phyloP scores from a whole-genome alignment of 2,797 vertebrate genomes.

The Cuculus canorus region DNA sequence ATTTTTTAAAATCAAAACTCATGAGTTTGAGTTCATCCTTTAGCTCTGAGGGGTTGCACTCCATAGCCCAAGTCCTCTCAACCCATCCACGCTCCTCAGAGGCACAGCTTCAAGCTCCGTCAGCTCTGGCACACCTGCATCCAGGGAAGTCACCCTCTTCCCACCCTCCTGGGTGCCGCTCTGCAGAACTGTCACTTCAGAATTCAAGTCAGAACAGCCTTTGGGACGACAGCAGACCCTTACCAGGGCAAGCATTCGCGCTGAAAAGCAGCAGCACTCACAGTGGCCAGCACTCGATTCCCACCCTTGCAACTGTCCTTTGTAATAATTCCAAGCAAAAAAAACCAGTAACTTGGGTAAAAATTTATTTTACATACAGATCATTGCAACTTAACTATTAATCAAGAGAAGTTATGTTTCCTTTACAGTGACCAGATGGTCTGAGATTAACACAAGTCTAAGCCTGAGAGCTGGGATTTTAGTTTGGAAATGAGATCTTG shows the following conservation, averaged over 20 bases:
- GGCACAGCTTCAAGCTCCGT: background rate
- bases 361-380: constrained; percentile 82
- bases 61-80: background rate
- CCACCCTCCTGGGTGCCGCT: background rate
- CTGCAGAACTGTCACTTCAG: background rate
- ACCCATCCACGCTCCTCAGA: background rate
- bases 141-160: background rate
- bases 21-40: background rate
- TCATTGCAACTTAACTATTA: constrained; percentile 70
- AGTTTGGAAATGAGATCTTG: constrained; percentile 52
- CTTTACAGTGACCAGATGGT: constrained; percentile 41
- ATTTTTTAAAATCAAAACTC: background rate
- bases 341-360: constrained; percentile 46
- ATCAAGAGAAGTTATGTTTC: constrained; percentile 45
- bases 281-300: background rate
- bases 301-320: background rate
- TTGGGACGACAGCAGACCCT: background rate
- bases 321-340: background rate
- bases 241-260: background rate
- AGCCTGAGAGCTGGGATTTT: constrained; percentile 58
- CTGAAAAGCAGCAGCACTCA: background rate
- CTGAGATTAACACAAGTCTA: constrained; percentile 42
- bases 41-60: background rate
- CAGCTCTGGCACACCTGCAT: background rate
- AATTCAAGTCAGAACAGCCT: background rate